phyloP scores from a whole-genome alignment of 2,113 vertebrate species.

The Bungarus multicinctus region DNA sequence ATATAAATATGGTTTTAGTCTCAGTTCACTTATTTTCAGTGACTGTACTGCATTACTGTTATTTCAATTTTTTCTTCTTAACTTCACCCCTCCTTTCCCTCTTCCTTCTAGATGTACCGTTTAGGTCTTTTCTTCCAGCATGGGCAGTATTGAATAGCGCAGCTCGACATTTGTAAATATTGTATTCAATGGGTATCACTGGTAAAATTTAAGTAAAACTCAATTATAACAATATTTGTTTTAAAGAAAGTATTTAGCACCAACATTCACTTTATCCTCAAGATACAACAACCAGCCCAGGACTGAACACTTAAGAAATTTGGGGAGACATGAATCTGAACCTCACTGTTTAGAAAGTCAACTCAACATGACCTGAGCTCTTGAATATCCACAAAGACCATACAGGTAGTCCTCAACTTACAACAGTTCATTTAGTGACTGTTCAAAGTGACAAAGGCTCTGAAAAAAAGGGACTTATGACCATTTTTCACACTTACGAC shows the following conservation, averaged over 20 bases:
- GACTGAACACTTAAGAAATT: background rate
- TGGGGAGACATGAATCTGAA: background rate
- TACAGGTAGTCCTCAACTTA: too few relatives aligned
- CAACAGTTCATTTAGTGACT: too few relatives aligned
- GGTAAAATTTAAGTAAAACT: background rate
- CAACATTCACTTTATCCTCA: background rate
- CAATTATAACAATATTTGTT: background rate
- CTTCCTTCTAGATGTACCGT: background rate
- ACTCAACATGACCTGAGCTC: background rate
- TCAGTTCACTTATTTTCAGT: background rate
- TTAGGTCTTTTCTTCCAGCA: background rate
- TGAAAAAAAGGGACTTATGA: too few relatives aligned
- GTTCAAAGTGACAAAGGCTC: too few relatives aligned
- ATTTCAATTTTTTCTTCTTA: background rate
- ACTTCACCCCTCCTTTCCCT: background rate
- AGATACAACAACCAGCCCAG: background rate
- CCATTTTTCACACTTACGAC: too few relatives aligned
- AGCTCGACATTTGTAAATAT: background rate
- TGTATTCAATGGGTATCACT: background rate
- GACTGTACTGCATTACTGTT: background rate
- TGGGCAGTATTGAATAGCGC: background rate
- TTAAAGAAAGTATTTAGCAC: background rate
- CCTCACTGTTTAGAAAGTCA: background rate
- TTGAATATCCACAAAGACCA: background rate
- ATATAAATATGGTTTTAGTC: background rate